These are phyloP conservation scores for Takifugu ocellatus DNA, from an alignment of 2,797 vertebrate species.

Conservation along the genomic window DNA sequence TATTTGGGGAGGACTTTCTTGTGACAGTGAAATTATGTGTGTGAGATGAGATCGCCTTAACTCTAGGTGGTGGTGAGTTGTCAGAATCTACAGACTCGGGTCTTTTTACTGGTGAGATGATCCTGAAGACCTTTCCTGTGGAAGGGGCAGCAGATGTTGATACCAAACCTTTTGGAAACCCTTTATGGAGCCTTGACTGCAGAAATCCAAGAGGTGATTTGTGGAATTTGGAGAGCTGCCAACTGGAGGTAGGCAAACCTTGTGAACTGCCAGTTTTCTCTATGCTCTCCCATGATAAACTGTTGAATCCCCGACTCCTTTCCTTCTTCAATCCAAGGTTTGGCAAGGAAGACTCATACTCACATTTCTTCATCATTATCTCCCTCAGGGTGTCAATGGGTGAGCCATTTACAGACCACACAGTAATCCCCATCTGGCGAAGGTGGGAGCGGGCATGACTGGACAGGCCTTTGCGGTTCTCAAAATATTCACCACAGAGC, in stretches of 20 bases:
- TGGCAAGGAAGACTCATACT: constrained; percentile 64
- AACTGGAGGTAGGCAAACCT: constrained; percentile 57
- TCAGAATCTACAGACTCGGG: constrained; percentile 53
- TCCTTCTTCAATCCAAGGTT: constrained; percentile 84
- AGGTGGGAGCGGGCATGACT: constrained; percentile 83
- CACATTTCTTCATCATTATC: constrained; percentile 84
- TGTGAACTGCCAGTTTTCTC: constrained; percentile 29
- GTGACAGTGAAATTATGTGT: constrained; percentile 87
- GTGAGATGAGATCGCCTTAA: constrained; percentile 77
- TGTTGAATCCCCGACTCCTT: constrained; percentile 62
- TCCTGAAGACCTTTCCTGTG: constrained; percentile 70
- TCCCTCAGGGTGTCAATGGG: constrained; percentile 92
- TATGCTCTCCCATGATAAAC: constrained; percentile 57
- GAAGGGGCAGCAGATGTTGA: constrained; percentile 57
- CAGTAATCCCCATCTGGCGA: constrained; percentile 81
- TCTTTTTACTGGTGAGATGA: constrained; percentile 77
- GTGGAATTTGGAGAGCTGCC: constrained; percentile 64
- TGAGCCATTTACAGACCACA: constrained; percentile 83
- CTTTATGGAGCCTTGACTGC: constrained; percentile 70
- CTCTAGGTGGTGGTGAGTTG: constrained; percentile 49
- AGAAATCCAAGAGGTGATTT: constrained; percentile 73
- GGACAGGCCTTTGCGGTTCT: constrained; percentile 84
- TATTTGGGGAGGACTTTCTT: constrained; percentile 84
- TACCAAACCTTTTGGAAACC: constrained; percentile 45
- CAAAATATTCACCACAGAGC: constrained; percentile 82